Base-by-base conservation (phyloP, 2,113 vertebrate genomes). In the Catharus fuscescens region DNA sequence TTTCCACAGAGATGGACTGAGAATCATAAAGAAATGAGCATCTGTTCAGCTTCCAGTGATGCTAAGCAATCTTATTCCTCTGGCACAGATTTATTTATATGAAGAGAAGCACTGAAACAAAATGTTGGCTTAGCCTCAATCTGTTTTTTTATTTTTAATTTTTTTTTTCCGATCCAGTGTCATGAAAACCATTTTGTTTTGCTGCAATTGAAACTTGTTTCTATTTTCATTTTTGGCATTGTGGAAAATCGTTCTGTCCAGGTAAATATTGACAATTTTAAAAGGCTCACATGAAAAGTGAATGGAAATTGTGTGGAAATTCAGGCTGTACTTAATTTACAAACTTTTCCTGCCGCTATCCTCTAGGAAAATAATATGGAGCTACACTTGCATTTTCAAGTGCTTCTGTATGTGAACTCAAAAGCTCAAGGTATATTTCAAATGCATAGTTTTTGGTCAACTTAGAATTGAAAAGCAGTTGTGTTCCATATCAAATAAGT, bases 31-130 rank as follows among this genome's bases (percentile, higher is more conserved):
- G 81, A 85, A 82, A 84, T 80, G 65, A 91, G 67, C 94, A 93
- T 93, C 91, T 95, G 85, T 91, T 92, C 85, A 85, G 54, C 66
- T 92, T 95, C 66, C 71, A 90, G 66, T 80, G 64, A 80, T 80
- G 85, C n/a, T 95, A 76, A 94, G 56, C 81, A 87, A 38, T 84
- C 52, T 59, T 79, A 88, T 69, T 96, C 85, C 60, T 94, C 88
- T 95, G 92, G 67, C 76, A 88, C 81, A 92, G 81, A 95, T 95
- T 77, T 95, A 74, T 91, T 93, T 90, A 47, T 80, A 61, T 59
- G 60, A 93, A 94, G 56, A 54, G 79, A 80, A 77, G 19, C 53
- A 48, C 36, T 88, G 70, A 92, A 95, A 84, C 61, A 90, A 95
- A 95, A 93, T 47, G 50, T 82, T 97, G 87, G 59, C 88, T 90